These are phyloP conservation scores for Dendrolimus houi DNA, from an alignment of 2,888 invertebrate species.

Conservation along the genomic window DNA sequence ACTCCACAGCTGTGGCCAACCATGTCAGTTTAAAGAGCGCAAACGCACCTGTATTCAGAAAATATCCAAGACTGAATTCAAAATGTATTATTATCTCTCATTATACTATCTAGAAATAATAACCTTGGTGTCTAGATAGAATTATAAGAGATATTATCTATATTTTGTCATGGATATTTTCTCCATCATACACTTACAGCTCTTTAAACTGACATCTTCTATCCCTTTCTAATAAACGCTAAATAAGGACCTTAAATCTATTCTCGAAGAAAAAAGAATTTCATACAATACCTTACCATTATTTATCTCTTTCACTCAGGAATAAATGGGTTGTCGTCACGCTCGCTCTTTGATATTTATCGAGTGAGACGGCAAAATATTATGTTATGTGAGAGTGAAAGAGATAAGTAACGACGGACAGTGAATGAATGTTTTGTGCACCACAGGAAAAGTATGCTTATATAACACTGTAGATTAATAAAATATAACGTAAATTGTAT, in stretches of 20 bases:
- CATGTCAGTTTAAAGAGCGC: slow-evolving; percentile 34
- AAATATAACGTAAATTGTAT: too few relatives aligned
- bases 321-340: too few relatives aligned
- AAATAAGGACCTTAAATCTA: not conserved
- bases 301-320: too few relatives aligned
- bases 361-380: too few relatives aligned
- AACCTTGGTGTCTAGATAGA: not conserved
- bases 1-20: slow-evolving; percentile 48
- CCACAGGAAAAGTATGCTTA: too few relatives aligned
- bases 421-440: too few relatives aligned
- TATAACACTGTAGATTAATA: too few relatives aligned
- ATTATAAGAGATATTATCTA: not conserved
- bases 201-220: slow-evolving; percentile 18
- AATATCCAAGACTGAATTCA: slow-evolving; percentile 48
- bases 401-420: too few relatives aligned
- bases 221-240: slow-evolving; percentile 1
- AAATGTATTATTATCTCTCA: slow-evolving; percentile 2
- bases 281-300: too few relatives aligned
- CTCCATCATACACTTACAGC: slow-evolving; percentile 14
- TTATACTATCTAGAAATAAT: not conserved
- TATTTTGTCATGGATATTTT: slow-evolving; percentile 31
- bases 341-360: too few relatives aligned
- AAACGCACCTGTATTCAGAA: slow-evolving; percentile 50
- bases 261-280: not conserved
- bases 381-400: too few relatives aligned